These are phyloP conservation scores for Cetonia aurata DNA, from an alignment of 2,888 invertebrate species.

Conservation along the genomic window DNA sequence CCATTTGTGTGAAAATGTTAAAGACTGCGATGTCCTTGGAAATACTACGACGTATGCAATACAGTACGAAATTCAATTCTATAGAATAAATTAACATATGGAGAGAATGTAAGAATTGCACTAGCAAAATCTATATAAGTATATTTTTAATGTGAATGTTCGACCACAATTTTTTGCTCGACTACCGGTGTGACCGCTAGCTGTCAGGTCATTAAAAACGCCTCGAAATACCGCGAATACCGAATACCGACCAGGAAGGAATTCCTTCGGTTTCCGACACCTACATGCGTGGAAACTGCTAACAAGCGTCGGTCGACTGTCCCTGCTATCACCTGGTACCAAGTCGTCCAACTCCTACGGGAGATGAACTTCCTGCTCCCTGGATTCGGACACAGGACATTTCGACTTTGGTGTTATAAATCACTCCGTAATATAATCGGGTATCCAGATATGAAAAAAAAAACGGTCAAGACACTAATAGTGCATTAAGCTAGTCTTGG, in stretches of 20 bases:
- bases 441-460: neutral
- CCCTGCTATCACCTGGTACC: conserved; percentile 11
- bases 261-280: conserved; percentile 49
- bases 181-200: conserved; percentile 9
- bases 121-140: too few relatives aligned
- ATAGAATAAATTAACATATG: too few relatives aligned
- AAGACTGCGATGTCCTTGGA: too few relatives aligned
- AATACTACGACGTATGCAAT: too few relatives aligned
- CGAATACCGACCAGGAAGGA: conserved; percentile 12
- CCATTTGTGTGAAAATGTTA: too few relatives aligned
- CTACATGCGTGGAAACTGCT: conserved; percentile 46
- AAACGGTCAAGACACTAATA: conserved; percentile 3
- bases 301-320: conserved; percentile 51
- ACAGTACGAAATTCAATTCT: too few relatives aligned
- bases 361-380: conserved; percentile 27
- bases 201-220: conserved; percentile 23
- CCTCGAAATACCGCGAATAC: conserved; percentile 27
- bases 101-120: too few relatives aligned
- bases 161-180: conserved; percentile 10
- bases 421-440: neutral
- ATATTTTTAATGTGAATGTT: too few relatives aligned
- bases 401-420: conserved; percentile 17
- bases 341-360: conserved; percentile 15
- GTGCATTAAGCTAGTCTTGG: conserved; percentile 23
- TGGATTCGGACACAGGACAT: conserved; percentile 26